Evolutionary conservation across 2,113 vertebrate genomes (phyloP).

Genomic region (Mustelus asterias): DNA sequence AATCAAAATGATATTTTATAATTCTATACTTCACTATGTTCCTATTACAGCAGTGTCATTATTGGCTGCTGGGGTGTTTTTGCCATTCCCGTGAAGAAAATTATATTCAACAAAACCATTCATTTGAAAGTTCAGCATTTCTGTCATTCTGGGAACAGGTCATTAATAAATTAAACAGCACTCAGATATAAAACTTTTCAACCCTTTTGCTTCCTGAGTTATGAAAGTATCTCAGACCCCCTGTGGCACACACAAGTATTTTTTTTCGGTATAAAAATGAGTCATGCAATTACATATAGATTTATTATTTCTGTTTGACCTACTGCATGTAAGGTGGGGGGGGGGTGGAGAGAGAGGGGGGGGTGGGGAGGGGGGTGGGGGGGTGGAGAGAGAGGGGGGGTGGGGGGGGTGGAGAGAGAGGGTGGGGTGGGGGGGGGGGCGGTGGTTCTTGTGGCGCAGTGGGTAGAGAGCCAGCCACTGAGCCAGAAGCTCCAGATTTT

Average conservation of each 20-base stretch:
- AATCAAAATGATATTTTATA: neutral
- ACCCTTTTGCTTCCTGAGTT: neutral
- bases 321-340: neutral
- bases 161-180: neutral
- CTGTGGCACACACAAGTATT: neutral
- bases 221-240: neutral
- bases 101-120: neutral
- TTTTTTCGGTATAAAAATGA: neutral
- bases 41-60: neutral
- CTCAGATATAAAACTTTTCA: neutral
- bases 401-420: no score
- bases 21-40: neutral
- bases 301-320: neutral
- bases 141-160: neutral
- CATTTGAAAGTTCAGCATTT: neutral
- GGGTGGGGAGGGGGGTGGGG: no score
- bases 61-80: neutral
- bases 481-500: neutral
- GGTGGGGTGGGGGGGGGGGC: no score
- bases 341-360: no score
- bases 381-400: no score
- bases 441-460: no score
- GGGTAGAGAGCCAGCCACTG: no score
- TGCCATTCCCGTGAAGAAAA: neutral
- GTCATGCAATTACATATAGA: neutral